Conservation (phyloP, 2,888 invertebrate genomes). For the Linnaemya tessellans region DNA sequence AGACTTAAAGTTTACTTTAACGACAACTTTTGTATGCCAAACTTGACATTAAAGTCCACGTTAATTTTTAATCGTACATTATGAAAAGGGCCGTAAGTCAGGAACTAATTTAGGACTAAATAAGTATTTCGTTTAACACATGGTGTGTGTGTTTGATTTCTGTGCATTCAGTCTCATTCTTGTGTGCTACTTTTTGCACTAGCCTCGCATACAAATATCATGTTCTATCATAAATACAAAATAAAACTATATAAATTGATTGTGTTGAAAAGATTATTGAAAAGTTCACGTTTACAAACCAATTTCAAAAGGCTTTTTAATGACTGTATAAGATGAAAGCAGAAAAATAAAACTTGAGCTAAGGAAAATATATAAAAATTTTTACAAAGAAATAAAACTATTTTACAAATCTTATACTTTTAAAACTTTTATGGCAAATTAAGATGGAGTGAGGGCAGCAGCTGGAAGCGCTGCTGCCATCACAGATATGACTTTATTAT, state of each 20-base stretch:
- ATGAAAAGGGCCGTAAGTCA: too few species aligned
- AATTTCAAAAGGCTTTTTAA: conserved; percentile 65
- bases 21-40: too few species aligned
- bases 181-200: not conserved
- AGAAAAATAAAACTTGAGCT: not conserved
- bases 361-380: not conserved
- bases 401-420: conserved; percentile 19
- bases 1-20: too few species aligned
- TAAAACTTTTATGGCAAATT: conserved; percentile 12
- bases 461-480: conserved; percentile 18
- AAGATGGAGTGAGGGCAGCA: conserved; percentile 45
- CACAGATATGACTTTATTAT: conserved; percentile 63
- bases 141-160: too few species aligned
- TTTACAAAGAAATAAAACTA: conserved; percentile 22
- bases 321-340: conserved; percentile 27
- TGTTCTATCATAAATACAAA: conserved; percentile 24
- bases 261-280: conserved; percentile 71
- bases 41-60: too few species aligned
- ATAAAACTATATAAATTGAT: conserved; percentile 52
- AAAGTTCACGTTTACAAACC: conserved; percentile 68
- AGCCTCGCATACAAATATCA: conserved; percentile 40
- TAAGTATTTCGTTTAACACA: too few species aligned
- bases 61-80: too few species aligned
- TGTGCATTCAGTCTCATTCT: too few species aligned
- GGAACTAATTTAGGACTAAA: too few species aligned